These are phyloP conservation scores for Caenorhabditis remanei DNA, from an alignment of 1,140 invertebrate genomes.

Conservation along the genomic window DNA sequence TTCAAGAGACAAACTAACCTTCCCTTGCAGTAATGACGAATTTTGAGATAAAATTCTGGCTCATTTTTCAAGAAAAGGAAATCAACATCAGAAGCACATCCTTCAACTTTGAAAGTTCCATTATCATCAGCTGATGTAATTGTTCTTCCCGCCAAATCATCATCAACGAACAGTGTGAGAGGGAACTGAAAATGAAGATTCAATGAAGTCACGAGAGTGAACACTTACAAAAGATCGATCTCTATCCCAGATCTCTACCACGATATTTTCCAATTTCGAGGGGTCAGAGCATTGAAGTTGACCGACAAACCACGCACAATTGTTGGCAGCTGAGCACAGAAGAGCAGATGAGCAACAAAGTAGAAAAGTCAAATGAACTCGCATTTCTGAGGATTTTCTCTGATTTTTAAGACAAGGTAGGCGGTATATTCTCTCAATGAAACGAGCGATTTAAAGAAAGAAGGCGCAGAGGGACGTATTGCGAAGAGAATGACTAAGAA, in stretches of 20 bases:
- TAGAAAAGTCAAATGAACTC: conserved; percentile 2
- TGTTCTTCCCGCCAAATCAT: conserved; percentile 65
- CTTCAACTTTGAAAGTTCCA: conserved; percentile 65
- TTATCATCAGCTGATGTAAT: conserved; percentile 58
- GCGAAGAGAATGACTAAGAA: background rate
- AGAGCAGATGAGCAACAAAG: background rate
- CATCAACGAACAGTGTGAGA: conserved; percentile 57
- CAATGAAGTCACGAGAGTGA: background rate
- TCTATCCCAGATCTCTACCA: conserved; percentile 65
- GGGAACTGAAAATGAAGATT: conserved; percentile 52
- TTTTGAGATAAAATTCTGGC: conserved; percentile 64
- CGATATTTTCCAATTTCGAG: conserved; percentile 49
- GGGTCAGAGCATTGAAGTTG: conserved; percentile 37
- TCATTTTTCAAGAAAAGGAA: conserved; percentile 56
- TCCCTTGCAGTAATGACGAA: conserved; percentile 63
- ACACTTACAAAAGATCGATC: conserved; percentile 61
- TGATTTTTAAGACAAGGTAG: background rate
- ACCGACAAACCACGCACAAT: conserved; percentile 59
- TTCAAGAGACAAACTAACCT: background rate
- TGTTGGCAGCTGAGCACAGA: conserved; percentile 6
- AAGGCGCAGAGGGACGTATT: background rate
- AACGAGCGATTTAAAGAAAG: too few species aligned
- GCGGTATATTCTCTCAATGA: too few species aligned
- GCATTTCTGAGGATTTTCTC: background rate
- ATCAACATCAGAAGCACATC: conserved; percentile 64